Base-by-base conservation (phyloP, 1,140 invertebrate species). In the Eueides isabella region DNA sequence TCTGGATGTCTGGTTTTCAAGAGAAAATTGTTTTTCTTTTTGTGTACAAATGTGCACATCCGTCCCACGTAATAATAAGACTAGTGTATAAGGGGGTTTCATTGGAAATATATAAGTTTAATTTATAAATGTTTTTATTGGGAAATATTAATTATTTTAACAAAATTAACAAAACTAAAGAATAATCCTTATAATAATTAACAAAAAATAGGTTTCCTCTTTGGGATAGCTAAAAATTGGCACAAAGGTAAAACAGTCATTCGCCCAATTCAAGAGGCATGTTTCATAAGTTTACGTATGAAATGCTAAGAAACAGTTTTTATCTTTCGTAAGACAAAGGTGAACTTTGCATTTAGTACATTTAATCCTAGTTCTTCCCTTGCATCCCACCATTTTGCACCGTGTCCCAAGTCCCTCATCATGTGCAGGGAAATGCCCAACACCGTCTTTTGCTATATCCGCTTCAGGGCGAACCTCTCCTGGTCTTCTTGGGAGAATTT, bases 281-380 rank as follows among this genome's bases (percentile, higher is more conserved):
- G 38, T 68, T 70, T 79, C 74, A 77, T 79, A 76, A 68, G 35
- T 80, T 48, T 48, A 48, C 41, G 41, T 48, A 48, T 48, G 77
- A 74, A 81, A 81, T 70, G 65, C 69, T 78, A 81, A 74, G 72
- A 81, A 78, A 75, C 80, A 79, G 31, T 77, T 81, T 67, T 81
- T 78, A 64, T 81, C 77, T 67, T 78, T 79, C 19, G 72, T 80
- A 31, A 77, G 74, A 41, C 74, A 79, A 30, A 76, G 35, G 44
- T 77, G 72, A 48, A 48, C 41, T 48, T 48, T 48, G 41, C 41
- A 48, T 48, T 48, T 48, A 5, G 14, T 48, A 48, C 79, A 76
- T 74, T 80, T 72, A 14, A 80, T 72, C 16, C 76, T 61, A n/a
- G 68, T 44, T 73, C 61, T 62, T 26, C 41, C 41, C 41, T 48